A percentile compares a stretch with the other conserved stretches of the same genome.
phyloP scores from a whole-genome alignment of 2,113 vertebrate species.

The Paracanthobrama guichenoti region DNA sequence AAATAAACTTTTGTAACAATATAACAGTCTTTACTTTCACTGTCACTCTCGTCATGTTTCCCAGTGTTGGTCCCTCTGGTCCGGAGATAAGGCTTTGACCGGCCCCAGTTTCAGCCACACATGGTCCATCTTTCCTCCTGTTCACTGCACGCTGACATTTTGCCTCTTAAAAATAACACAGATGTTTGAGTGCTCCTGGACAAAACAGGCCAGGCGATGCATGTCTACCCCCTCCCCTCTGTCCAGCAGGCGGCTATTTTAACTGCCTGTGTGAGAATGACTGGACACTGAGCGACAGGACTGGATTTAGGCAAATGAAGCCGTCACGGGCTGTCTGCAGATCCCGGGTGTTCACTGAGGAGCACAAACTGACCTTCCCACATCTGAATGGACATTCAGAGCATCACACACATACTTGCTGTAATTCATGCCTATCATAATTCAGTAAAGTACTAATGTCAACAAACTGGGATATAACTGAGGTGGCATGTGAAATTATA shows the following conservation, averaged over 20 bases:
- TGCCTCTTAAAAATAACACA: constrained; percentile 77
- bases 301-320: constrained; percentile 62
- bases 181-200: constrained; percentile 60
- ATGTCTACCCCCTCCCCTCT: constrained; percentile 39
- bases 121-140: constrained; percentile 62
- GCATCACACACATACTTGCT: too few species aligned
- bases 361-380: constrained; percentile 63
- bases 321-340: constrained; percentile 64
- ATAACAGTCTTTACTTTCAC: neutral
- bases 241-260: constrained; percentile 65
- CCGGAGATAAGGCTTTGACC: constrained; percentile 58
- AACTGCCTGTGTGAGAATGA: constrained; percentile 59
- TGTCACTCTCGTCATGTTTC: constrained; percentile 43
- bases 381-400: neutral
- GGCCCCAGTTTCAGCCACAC: constrained; percentile 57
- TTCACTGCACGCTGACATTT: constrained; percentile 71
- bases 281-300: constrained; percentile 64
- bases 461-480: neutral
- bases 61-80: constrained; percentile 52
- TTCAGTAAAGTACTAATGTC: neutral
- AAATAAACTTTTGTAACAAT: too few species aligned
- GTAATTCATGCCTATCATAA: too few species aligned
- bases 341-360: constrained; percentile 63
- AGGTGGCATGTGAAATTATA: neutral
- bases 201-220: constrained; percentile 33